Evolutionary conservation across 2,797 vertebrate genomes (phyloP).

Genomic region (Microchirus variegatus): DNA sequence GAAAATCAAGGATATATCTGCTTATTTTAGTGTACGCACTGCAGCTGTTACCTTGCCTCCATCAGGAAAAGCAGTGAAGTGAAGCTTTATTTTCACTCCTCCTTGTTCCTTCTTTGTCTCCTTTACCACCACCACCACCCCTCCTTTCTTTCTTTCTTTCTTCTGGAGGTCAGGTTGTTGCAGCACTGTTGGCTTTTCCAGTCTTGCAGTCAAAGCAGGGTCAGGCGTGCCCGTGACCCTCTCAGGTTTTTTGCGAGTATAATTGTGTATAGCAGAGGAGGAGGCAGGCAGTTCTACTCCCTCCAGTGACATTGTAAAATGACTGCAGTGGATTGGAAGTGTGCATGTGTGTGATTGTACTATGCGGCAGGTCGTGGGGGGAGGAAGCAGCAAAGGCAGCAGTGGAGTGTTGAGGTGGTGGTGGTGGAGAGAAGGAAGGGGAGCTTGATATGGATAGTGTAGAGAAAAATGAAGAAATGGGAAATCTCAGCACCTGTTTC

Average conservation of each 20-base stretch:
- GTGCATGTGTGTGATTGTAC: constrained; percentile 60
- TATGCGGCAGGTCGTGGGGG: constrained; percentile 81
- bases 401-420: constrained; percentile 60
- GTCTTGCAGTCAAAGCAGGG: constrained; percentile 39
- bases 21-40: no score
- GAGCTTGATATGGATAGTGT: constrained; percentile 74
- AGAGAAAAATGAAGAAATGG: constrained; percentile 78
- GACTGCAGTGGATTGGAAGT: constrained; percentile 77
- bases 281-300: constrained; percentile 32
- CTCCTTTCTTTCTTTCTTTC: not conserved
- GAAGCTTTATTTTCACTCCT: constrained; percentile 41
- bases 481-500: constrained; percentile 86
- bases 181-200: constrained; percentile 27
- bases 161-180: constrained; percentile 52
- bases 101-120: constrained; percentile 39
- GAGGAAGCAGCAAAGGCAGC: constrained; percentile 53
- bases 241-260: no score
- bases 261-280: not conserved
- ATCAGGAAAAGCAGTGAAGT: constrained; percentile 5
- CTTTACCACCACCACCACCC: constrained; percentile 6
- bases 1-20: no score
- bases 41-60: constrained; percentile 1
- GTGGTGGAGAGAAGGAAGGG: constrained; percentile 63
- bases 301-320: constrained; percentile 81
- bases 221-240: constrained; percentile 32